These are phyloP conservation scores for Mimas tiliae DNA, from an alignment of 2,888 invertebrate genomes.

Conservation along the genomic window DNA sequence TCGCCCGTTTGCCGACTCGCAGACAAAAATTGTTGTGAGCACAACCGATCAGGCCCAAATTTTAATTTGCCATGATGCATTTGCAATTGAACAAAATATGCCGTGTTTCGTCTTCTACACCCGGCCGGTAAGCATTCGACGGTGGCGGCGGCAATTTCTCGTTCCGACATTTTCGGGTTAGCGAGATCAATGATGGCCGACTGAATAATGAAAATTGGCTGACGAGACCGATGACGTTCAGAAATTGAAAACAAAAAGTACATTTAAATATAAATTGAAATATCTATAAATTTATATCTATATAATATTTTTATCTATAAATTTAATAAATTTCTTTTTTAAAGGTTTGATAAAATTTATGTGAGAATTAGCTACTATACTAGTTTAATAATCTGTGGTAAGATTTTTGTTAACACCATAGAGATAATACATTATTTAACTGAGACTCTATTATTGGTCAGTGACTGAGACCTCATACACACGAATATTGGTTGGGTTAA, in stretches of 20 bases:
- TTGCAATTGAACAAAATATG: background rate
- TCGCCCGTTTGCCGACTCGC: constrained; percentile 38
- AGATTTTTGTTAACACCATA: too few relatives aligned
- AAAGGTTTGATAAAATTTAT: too few relatives aligned
- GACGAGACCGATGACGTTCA: constrained; percentile 25
- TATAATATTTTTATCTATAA: too few relatives aligned
- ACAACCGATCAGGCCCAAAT: background rate
- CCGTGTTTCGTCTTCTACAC: constrained; percentile 7
- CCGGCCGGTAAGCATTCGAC: constrained; percentile 24
- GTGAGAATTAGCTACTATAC: too few relatives aligned
- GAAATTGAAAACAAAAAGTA: constrained; percentile 4
- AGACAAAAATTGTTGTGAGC: background rate
- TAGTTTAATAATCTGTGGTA: too few relatives aligned
- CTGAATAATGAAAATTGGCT: constrained; percentile 23
- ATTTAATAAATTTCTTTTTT: too few relatives aligned
- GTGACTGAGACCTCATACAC: too few relatives aligned
- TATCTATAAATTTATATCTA: too few relatives aligned
- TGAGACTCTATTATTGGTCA: too few relatives aligned
- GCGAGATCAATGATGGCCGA: constrained; percentile 30
- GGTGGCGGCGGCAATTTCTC: constrained; percentile 29
- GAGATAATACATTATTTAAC: too few relatives aligned
- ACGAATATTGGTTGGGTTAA: too few relatives aligned
- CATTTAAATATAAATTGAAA: background rate
- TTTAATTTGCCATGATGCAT: background rate
- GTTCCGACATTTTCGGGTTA: constrained; percentile 29